Conservation (phyloP, 2,888 invertebrate genomes). For the Drosophila multiciliata region DNA sequence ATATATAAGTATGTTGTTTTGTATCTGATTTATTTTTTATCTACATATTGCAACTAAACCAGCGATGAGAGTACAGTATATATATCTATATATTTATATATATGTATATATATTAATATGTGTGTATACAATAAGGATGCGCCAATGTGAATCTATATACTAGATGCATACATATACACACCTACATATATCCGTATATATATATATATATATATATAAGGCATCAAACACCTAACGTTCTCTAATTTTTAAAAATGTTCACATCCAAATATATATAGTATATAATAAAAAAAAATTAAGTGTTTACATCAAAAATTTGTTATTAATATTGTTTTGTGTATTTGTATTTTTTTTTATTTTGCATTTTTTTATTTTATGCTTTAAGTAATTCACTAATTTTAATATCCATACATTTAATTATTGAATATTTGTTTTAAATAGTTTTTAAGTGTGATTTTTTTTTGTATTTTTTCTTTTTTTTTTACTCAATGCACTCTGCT, state of each 20-base stretch:
- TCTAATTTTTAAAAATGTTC: conserved; percentile 21
- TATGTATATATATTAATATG: conserved; percentile 11
- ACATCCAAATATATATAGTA: conserved; percentile 14
- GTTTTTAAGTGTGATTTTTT: conserved; percentile 25
- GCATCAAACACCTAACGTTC: conserved; percentile 36
- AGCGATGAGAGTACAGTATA: conserved; percentile 54
- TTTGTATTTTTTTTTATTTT: conserved; percentile 20
- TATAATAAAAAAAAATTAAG: conserved; percentile 23
- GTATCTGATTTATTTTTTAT: conserved; percentile 44
- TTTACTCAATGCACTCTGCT: conserved; percentile 39
- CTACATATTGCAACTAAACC: conserved; percentile 79
- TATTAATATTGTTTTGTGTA: conserved; percentile 32
- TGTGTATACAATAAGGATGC: conserved; percentile 9
- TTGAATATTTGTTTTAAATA: conserved; percentile 48
- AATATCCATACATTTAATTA: conserved; percentile 52
- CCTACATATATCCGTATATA: conserved; percentile 14
- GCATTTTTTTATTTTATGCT: conserved; percentile 21
- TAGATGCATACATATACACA: conserved; percentile 16
- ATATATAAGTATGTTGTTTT: conserved; percentile 9
- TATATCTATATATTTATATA: conserved; percentile 17
- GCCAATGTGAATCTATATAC: conserved; percentile 13
- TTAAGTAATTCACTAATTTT: conserved; percentile 59
- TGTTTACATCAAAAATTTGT: conserved; percentile 49
- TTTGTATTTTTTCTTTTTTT: conserved; percentile 10
- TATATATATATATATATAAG: conserved; percentile 15